Evolutionary conservation across 2,888 invertebrate genomes (phyloP).

Genomic region (Drosophila fulvimacula): DNA sequence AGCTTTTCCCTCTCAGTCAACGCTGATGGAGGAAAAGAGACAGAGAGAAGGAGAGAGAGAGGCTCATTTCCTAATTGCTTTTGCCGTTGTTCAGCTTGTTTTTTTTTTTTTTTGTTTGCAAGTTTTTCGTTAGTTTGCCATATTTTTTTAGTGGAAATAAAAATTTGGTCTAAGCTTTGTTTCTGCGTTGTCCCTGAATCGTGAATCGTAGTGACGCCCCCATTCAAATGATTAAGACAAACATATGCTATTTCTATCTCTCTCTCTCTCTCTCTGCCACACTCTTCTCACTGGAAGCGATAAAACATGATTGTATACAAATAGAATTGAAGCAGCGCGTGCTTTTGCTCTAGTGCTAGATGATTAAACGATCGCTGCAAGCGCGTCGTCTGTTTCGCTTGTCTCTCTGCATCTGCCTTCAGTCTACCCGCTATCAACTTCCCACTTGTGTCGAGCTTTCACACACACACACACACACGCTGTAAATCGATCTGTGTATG

Average conservation of each 20-base stretch:
- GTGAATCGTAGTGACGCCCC: constrained; percentile 40
- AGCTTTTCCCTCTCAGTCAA: constrained; percentile 24
- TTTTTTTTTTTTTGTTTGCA: constrained; percentile 6
- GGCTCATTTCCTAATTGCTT: constrained; percentile 46
- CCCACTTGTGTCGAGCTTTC: constrained; percentile 27
- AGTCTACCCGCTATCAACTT: constrained; percentile 9
- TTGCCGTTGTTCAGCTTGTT: constrained; percentile 21
- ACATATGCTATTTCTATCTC: not conserved
- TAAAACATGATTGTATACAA: constrained; percentile 48
- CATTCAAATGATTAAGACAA: constrained; percentile 26
- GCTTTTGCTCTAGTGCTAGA: constrained; percentile 31
- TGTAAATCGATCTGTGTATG: constrained; percentile 1
- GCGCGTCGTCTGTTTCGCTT: constrained; percentile 8
- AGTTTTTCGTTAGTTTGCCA: not conserved
- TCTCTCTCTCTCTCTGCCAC: not conserved
- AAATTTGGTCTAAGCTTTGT: constrained; percentile 12
- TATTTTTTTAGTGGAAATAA: not conserved
- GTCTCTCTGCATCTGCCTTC: constrained; percentile 9
- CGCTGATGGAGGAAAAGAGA: constrained; percentile 22
- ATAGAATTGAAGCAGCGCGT: constrained; percentile 36
- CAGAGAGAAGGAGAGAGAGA: not conserved
- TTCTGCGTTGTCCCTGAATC: constrained; percentile 30
- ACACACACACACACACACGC: not conserved
- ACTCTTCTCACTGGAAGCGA: constrained; percentile 22
- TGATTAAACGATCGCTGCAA: constrained; percentile 31